Base-by-base conservation (phyloP, 2,113 vertebrate genomes). In the Muscicapa adusta region DNA sequence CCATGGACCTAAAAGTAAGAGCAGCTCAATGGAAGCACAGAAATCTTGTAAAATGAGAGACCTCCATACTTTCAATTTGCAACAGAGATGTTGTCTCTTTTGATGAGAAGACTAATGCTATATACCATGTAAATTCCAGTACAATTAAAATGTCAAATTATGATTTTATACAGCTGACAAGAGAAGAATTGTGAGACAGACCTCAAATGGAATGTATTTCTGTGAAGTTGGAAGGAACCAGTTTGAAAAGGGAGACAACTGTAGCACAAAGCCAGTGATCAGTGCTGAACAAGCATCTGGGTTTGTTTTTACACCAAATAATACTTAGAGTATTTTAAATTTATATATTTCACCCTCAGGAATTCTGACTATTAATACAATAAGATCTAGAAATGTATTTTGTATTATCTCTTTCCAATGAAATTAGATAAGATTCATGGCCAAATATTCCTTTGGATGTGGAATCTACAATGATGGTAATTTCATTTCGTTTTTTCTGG, bases 51-150 rank as follows among this genome's bases (percentile, higher is more conserved):
- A 53, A 79, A 48, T 9, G 14, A 65, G 25, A 81, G 4, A 47
- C 12, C 6, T 51, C 33, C 0, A 0, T 38, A 47, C 6, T 10
- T 78, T 23, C n/a, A 42, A 8, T 31, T n/a, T 63, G 6, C 25
- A 77, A 28, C 31, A 72, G 4, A 4, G 5, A 4, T 1, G 6
- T 45, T 47, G 45, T 8, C 12, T 62, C 5, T 53, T 73, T 48
- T 36, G 8, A 18, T 54, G 12, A 48, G 31, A 34, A 50, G 8
- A 40, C 16, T 17, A 10, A 29, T 36, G 33, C 5, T 58, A 24
- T 53, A 38, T 10, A 43, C 18, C 10, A 18, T 19, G 14, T 54
- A 62, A 83, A 25, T 17, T 26, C 43, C 18, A 67, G 24, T 12
- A 71, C 80, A 85, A 76, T 36, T 9, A 5, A n/a, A 4, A 56